These are phyloP conservation scores for Semaprochilodus insignis DNA, from an alignment of 2,797 vertebrate species.

Conservation along the genomic window DNA sequence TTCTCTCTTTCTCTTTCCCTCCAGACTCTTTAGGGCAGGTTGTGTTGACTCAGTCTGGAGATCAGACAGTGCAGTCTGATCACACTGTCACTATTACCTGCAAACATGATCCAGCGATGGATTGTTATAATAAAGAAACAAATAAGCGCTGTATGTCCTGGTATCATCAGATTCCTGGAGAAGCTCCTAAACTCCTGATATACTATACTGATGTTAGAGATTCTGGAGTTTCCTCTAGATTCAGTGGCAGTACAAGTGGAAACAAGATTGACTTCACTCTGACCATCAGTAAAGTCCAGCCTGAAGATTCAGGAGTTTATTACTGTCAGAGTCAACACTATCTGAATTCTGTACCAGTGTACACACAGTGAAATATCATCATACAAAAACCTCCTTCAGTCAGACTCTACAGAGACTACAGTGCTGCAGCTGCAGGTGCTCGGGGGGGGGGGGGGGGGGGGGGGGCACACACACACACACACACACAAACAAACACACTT, in stretches of 20 bases:
- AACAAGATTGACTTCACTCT: neutral
- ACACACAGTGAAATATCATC: constrained; percentile 4
- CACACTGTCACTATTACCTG: too few species aligned
- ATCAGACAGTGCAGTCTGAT: too few species aligned
- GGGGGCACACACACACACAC: too few species aligned
- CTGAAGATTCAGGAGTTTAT: constrained; percentile 43
- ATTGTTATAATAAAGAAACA: neutral
- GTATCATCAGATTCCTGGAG: constrained; percentile 67
- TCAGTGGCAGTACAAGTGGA: constrained; percentile 40
- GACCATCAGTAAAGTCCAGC: neutral
- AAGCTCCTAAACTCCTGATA: constrained; percentile 61
- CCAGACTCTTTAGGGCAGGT: too few species aligned
- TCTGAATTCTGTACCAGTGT: accelerated
- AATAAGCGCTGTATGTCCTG: constrained; percentile 26
- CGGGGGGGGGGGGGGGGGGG: too few species aligned
- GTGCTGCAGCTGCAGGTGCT: neutral
- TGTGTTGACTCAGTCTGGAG: too few species aligned
- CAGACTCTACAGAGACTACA: too few species aligned
- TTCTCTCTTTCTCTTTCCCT: too few species aligned
- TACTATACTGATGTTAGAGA: accelerated
- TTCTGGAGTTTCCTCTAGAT: constrained; percentile 56
- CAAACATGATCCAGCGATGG: too few species aligned
- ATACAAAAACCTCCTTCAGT: constrained; percentile 62
- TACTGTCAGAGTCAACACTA: neutral
- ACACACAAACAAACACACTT: too few species aligned